These are phyloP conservation scores for Muntiacus muntjak DNA, from an alignment of 2,113 vertebrate species.

Conservation along the genomic window DNA sequence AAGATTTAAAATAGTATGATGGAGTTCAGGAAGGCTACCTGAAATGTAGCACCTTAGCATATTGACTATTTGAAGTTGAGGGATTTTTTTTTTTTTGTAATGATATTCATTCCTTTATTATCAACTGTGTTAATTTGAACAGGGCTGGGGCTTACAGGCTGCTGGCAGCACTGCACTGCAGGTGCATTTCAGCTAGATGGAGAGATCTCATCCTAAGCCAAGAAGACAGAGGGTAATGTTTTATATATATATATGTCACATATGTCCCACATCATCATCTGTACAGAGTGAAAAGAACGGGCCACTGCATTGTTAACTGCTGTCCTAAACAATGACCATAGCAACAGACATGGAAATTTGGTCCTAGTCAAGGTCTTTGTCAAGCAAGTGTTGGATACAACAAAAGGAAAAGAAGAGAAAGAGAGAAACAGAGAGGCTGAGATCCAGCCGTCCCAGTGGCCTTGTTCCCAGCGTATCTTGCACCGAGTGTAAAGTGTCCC, in stretches of 20 bases:
- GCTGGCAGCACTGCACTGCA: conserved; percentile 42
- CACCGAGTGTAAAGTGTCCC: conserved; percentile 12
- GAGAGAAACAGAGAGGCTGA: conserved; percentile 26
- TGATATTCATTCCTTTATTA: conserved; percentile 84
- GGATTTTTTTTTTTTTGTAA: background rate
- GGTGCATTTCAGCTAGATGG: conserved; percentile 60
- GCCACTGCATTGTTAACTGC: conserved; percentile 71
- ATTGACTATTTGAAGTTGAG: background rate
- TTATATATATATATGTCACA: conserved; percentile 81
- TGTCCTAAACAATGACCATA: conserved; percentile 78
- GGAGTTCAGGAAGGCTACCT: background rate
- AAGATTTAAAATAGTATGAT: background rate
- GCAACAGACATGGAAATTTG: conserved; percentile 81
- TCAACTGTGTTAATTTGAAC: conserved; percentile 51
- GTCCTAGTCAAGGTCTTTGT: conserved; percentile 79
- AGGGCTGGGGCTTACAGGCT: conserved; percentile 46
- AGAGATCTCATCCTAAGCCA: conserved; percentile 71
- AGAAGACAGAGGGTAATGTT: conserved; percentile 58
- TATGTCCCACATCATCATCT: conserved; percentile 78
- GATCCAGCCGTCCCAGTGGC: background rate
- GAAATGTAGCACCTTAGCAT: background rate
- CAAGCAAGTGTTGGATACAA: conserved; percentile 46
- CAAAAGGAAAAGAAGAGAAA: conserved; percentile 40
- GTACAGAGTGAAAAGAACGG: conserved; percentile 79
- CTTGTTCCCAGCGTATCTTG: conserved; percentile 49